Base-by-base conservation (phyloP, 30 jellyfish, hydroid and myxozoan species). In the Aurelia sp. region DNA sequence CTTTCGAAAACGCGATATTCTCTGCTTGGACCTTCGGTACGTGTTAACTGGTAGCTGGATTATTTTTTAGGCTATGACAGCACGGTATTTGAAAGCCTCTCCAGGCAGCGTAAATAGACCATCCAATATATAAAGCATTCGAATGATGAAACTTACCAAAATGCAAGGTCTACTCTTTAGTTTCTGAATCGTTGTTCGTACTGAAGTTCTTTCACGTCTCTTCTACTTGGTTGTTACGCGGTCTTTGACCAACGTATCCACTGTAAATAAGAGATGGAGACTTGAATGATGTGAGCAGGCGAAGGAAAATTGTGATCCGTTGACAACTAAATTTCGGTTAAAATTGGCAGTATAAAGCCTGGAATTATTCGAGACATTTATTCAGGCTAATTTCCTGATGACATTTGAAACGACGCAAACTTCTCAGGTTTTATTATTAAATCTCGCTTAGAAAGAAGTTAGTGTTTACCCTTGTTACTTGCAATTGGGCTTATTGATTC, bases 401-500 rank as follows among this genome's bases (percentile, higher is more conserved):
- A 76, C 87, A 76, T 59, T 22, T 76, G 87, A 76, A 76, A 76
- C 87, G 87, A 76, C 12, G 18, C 47, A 35, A 58, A 62, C 52
- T 57, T 61, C 87, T 57, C 59, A 15, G 40, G 77, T 11, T 47
- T 38, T 22, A 76, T 18, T 41, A 57, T 61, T 30, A 58, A 76
- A 76, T 40, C 76, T 24, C 66, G 74, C 67, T 40, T 59, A 52
- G 66, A 13, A 20, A 62, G 48, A 44, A 44, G 15, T 44, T 57
- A 30, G 44, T 81, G 76, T 66, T 81, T 66, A 52, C 91, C 8
- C 70, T 66, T 51, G 67, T 27, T 48, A 58, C 87, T 67, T 65
- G 76, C 65, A 81, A 81, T 78, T 41, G 76, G 76, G 41, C 74
- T 67, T 81, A 81, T 52, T 81, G 61, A 81, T 81, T 66, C 66